phyloP scores from a whole-genome alignment of 2,888 invertebrate species.

The Icerya purchasi region DNA sequence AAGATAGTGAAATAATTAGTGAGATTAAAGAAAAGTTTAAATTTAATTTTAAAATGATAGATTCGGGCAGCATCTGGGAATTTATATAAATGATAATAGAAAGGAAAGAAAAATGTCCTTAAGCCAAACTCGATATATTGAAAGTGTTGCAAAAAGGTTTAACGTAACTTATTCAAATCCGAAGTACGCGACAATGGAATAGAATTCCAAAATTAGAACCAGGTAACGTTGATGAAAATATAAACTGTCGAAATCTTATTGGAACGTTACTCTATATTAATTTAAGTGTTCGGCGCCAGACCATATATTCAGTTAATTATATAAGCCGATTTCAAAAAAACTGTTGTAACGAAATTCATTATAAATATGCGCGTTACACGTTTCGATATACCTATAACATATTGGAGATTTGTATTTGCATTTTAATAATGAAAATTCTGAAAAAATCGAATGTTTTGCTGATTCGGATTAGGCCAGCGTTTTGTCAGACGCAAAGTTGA shows the following conservation, averaged over 20 bases:
- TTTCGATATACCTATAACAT: conserved; percentile 1
- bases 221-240: background rate
- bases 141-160: background rate
- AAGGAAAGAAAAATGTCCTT: background rate
- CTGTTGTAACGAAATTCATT: background rate
- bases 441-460: background rate
- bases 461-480: conserved; percentile 1
- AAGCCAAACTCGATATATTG: background rate
- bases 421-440: background rate
- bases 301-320: background rate
- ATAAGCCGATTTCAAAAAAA: conserved; percentile 1
- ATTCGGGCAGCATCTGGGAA: conserved; percentile 2
- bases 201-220: background rate
- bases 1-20: background rate
- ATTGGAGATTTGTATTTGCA: background rate
- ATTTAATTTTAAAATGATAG: conserved; percentile 3
- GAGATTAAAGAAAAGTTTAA: background rate
- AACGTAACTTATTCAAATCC: background rate
- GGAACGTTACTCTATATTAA: background rate
- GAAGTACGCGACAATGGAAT: background rate
- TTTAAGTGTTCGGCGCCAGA: background rate
- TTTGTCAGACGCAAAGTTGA: background rate
- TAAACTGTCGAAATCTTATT: background rate
- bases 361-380: background rate
- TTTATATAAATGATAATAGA: background rate